Evolutionary conservation across 2,888 invertebrate species (phyloP), one percentile per base, ranked within the genome.

Genomic region (Nomada ruficornis): DNA sequence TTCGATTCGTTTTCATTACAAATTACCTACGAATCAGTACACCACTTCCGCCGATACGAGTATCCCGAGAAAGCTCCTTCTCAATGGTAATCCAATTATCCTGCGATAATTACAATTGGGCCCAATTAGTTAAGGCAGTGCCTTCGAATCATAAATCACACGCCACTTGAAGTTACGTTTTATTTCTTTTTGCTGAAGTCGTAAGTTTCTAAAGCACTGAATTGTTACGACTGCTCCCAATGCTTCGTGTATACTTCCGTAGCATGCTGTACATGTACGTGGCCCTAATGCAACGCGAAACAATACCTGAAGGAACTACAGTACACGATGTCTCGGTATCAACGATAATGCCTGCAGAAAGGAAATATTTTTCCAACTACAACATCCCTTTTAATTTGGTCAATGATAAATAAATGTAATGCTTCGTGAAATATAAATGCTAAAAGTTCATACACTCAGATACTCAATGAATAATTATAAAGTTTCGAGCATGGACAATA

Each of bases 1-100:
- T 69, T 73, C 80, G 36, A 47, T 47, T 72, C 67, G 55, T 50
- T 80, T 65, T 71, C 74, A 59, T 82, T 80, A 74, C 65, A 55
- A 23, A 60, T 60, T 69, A 59, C 26, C 42, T 50, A 68, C 54
- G 72, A 72, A 62, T 77, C 47, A 10, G 50, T 57, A 59, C 64
- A 59, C 52, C 68, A 60, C 57, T 77, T 60, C 59, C 20, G 57
- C 64, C 67, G 44, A 62, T 70, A 70, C 55, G 36, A 29, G 18
- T 23, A 5, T 42, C 47, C 11, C 20, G 18, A 7, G 57, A 20
- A 23, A 57, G 20, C 7, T 20, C 26, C 62, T 59, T 42, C 15
- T 57, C 63, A 42, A 69, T 52, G 63, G 23, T 68, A 55, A 68
- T 78, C 62, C 78, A 73, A 78, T 78, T 74, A 78, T 63, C 67